Evolutionary conservation across 1,140 invertebrate species (phyloP), one percentile per base, ranked within the genome.

Genomic region (Neomicropteryx cornuta): DNA sequence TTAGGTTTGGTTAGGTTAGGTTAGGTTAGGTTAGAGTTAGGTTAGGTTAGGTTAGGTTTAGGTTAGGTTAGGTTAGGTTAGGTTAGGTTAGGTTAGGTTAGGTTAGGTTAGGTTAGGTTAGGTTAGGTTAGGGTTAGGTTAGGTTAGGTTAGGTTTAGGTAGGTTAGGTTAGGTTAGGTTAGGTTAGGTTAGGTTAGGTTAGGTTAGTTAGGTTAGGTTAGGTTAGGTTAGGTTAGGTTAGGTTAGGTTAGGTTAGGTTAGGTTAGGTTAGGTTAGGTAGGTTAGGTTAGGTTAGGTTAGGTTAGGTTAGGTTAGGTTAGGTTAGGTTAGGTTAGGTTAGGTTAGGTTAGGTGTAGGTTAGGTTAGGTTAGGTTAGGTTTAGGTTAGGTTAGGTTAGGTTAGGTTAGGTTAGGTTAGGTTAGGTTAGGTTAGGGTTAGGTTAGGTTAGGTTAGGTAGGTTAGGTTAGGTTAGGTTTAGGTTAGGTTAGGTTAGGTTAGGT

Each of bases 321-420:
- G 33, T 34, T 34, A 18, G 33, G 13, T 34, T 34, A 18, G 33
- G 33, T 34, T 34, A 18, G 33, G 33, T 34, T 34, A 18, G 33
- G 33, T 34, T 34, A 34, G 14, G 33, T 31, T 38, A 16, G 3
- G 28, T 38, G 20, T 14, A 18, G 28, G 24, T 38, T 43, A 49
- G 31, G 53, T 62, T 34, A 52, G 43, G 41, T 44, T 43, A 44
- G 43, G 43, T 44, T 44, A 36, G 27, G 31, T 45, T 45, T 13
- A 22, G 44, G 10, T 43, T 43, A n/a, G n/a, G n/a, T 40, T 38
- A 43, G 44, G 34, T 45, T 44, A 44, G 43, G 33, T 44, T 44
- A 38, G 33, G 43, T 43, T 44, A 44, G 43, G 43, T 44, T 44
- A 44, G 34, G 43, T 44, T 44, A 38, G 34, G 43, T 34, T 34